phyloP scores from a whole-genome alignment of 2,888 invertebrate genomes.

The Dasypolia templi region DNA sequence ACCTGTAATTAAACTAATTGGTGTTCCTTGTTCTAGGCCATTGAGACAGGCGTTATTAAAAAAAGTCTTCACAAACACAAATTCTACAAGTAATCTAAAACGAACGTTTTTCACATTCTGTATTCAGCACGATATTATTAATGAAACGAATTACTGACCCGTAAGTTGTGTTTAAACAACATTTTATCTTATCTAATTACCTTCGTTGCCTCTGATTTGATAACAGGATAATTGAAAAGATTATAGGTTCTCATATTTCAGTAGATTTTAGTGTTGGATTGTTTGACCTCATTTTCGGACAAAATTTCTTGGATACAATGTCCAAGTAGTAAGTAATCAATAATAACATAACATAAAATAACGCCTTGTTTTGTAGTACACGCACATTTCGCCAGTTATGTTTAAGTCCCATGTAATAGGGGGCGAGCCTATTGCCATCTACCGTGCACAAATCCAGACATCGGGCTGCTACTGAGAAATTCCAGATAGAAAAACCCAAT shows the following conservation, averaged over 20 bases:
- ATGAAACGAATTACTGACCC: constrained; percentile 43
- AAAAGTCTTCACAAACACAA: background rate
- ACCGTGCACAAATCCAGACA: too few species aligned
- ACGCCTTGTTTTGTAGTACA: too few species aligned
- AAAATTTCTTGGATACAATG: background rate
- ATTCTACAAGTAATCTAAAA: background rate
- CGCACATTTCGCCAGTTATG: too few species aligned
- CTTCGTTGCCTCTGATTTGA: constrained; percentile 15
- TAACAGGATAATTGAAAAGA: constrained; percentile 25
- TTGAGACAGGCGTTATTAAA: background rate
- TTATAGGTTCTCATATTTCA: constrained; percentile 1
- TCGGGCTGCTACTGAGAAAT: too few species aligned
- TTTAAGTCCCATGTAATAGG: too few species aligned
- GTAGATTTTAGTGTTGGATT: background rate
- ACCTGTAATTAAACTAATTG: too few species aligned
- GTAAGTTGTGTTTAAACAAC: constrained; percentile 46
- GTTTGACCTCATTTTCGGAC: background rate
- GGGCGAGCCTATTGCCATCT: too few species aligned
- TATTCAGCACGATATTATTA: constrained; percentile 28
- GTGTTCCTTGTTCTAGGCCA: too few species aligned
- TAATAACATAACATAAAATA: background rate
- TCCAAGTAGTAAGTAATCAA: background rate
- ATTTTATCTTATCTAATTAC: constrained; percentile 55
- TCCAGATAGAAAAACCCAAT: too few species aligned
- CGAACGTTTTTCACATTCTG: background rate